These are phyloP conservation scores for Chionodraco myersi DNA, from an alignment of 2,113 vertebrate genomes.

Conservation along the genomic window DNA sequence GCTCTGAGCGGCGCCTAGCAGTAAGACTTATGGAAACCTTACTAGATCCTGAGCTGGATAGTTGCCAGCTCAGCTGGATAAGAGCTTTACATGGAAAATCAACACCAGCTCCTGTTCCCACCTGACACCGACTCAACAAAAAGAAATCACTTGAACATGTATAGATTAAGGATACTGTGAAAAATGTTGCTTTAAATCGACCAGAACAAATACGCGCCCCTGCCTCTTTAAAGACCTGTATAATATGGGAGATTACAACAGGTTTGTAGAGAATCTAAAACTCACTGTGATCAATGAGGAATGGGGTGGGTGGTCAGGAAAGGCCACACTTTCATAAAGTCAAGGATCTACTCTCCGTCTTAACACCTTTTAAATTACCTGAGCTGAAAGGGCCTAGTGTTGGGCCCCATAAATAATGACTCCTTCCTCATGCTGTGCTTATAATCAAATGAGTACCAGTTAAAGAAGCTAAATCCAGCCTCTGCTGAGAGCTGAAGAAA, in stretches of 20 bases:
- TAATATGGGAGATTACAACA: neutral
- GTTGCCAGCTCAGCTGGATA: neutral
- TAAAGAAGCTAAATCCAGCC: constrained; percentile 54
- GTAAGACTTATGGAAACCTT: constrained; percentile 4
- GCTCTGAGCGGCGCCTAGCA: neutral
- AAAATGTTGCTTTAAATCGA: constrained; percentile 17
- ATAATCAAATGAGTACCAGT: constrained; percentile 57
- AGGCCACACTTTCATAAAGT: constrained; percentile 61
- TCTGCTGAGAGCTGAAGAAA: constrained; percentile 39
- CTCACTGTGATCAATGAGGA: constrained; percentile 53
- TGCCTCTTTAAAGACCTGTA: neutral
- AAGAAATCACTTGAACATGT: neutral
- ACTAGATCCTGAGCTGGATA: constrained; percentile 8
- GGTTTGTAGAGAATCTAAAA: constrained; percentile 48
- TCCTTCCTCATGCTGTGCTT: constrained; percentile 46
- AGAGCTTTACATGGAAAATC: neutral
- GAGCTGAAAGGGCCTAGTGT: constrained; percentile 50
- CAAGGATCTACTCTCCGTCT: constrained; percentile 34
- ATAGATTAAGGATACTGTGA: constrained; percentile 3
- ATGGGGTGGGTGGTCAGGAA: constrained; percentile 14
- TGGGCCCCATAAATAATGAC: constrained; percentile 39
- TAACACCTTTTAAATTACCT: constrained; percentile 65
- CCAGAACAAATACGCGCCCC: neutral
- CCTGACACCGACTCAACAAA: neutral
- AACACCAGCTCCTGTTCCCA: constrained; percentile 13